Evolutionary conservation across 2,888 invertebrate species (phyloP), one percentile per base, ranked within the genome.

Genomic region (Exocentrus adspersus): DNA sequence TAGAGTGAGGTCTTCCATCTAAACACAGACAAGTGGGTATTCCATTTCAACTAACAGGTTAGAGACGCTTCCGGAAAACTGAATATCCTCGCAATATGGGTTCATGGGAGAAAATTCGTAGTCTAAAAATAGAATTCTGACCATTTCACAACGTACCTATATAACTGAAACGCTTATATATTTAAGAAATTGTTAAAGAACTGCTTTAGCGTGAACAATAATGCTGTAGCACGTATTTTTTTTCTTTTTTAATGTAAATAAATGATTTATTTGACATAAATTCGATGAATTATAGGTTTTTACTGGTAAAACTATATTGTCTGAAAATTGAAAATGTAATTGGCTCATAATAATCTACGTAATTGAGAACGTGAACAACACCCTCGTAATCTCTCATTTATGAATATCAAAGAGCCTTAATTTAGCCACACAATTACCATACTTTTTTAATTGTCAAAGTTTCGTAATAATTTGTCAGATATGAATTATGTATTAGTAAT

Each of bases 281-380:
- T n/a, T n/a, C n/a, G n/a, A n/a, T n/a, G n/a, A n/a, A n/a, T n/a
- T n/a, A n/a, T n/a, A n/a, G n/a, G n/a, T n/a, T n/a, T n/a, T n/a
- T n/a, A n/a, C n/a, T n/a, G n/a, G n/a, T n/a, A n/a, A n/a, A 52
- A 28, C 52, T 20, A 32, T 30, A 30, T 32, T 32, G 19, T 28
- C 17, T 16, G 3, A 3, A 24, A 24, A 24, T 24, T 24, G 7
- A 24, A 7, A 24, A 24, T 24, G 24, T 7, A 5, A 24, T 24
- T 24, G 4, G 7, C 7, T 24, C 24, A 7, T 7, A 24, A 7
- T 7, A 24, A 24, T 24, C 24, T 24, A 24, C 7, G 4, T 24
- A 24, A 24, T 24, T 24, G 24, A 24, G 24, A 24, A 24, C 37
- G 12, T 2, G 37, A 37, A n/a, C 14, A 37, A n/a, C n/a, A n/a